phyloP scores from a whole-genome alignment of 2,888 invertebrate genomes.

The Hybos culiciformis region DNA sequence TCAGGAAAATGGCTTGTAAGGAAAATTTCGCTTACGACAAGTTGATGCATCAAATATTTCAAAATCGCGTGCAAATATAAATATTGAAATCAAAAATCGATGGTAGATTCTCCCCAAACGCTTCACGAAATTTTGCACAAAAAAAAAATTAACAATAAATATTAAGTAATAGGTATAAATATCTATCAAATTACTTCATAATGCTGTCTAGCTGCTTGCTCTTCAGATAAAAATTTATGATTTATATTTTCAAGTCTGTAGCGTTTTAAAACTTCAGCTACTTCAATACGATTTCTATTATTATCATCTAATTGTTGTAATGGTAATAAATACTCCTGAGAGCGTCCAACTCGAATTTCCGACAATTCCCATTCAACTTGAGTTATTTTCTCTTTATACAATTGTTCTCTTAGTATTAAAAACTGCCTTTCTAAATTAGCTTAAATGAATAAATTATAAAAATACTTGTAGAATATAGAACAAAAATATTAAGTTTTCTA shows the following conservation, averaged over 20 bases:
- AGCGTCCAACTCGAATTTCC: slow-evolving; percentile 74
- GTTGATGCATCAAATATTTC: background rate
- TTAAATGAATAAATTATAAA: slow-evolving; percentile 29
- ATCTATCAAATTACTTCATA: slow-evolving; percentile 52
- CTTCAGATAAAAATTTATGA: slow-evolving; percentile 77
- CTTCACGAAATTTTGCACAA: too few species aligned
- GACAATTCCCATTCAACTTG: slow-evolving; percentile 74
- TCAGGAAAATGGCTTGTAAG: too few species aligned
- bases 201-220: slow-evolving; percentile 77
- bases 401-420: slow-evolving; percentile 70
- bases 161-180: too few species aligned
- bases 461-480: background rate
- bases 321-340: slow-evolving; percentile 78
- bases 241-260: slow-evolving; percentile 68
- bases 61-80: slow-evolving; percentile 4
- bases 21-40: too few species aligned
- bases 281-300: slow-evolving; percentile 71
- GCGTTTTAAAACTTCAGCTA: slow-evolving; percentile 73
- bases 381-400: slow-evolving; percentile 66
- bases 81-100: background rate
- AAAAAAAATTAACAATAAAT: too few species aligned
- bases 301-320: slow-evolving; percentile 76
- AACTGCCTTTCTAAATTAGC: slow-evolving; percentile 84
- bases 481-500: background rate
- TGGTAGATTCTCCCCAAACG: too few species aligned